Conservation (phyloP, 1,140 invertebrate genomes). For the Triops cancriformis region DNA sequence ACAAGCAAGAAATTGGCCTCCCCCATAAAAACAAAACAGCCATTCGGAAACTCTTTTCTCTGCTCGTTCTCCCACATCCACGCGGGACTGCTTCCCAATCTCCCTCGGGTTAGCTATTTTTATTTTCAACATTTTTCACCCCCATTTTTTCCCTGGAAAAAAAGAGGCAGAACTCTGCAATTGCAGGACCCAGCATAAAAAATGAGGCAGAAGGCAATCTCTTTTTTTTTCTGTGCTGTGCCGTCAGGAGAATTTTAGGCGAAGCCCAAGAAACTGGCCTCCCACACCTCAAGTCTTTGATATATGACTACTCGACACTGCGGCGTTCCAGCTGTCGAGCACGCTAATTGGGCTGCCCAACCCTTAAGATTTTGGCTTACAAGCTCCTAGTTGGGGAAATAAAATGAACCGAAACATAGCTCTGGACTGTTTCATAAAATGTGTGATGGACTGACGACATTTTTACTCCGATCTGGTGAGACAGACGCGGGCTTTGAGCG, state of each 20-base stretch:
- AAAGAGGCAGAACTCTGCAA: background rate
- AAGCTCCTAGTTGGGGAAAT: background rate
- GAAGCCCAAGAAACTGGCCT: background rate
- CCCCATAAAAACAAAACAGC: background rate
- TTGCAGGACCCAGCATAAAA: background rate
- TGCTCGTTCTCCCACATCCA: slow-evolving; percentile 33
- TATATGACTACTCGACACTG: slow-evolving; percentile 13
- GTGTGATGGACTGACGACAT: slow-evolving; percentile 13
- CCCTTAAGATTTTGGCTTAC: slow-evolving; percentile 6
- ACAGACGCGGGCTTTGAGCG: background rate
- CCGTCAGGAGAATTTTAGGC: slow-evolving; percentile 18
- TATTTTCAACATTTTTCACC: too few relatives aligned
- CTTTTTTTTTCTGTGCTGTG: background rate
- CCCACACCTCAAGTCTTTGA: slow-evolving; percentile 14
- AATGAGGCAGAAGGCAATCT: background rate
- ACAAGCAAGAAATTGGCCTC: background rate
- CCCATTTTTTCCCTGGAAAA: too few relatives aligned
- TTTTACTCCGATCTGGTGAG: background rate
- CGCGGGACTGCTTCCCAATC: background rate
- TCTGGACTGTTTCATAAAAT: slow-evolving; percentile 1
- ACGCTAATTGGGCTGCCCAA: slow-evolving; percentile 5
- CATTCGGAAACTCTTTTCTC: slow-evolving; percentile 15
- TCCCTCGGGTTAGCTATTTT: background rate
- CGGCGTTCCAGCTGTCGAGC: slow-evolving; percentile 11
- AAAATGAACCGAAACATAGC: background rate